Evolutionary conservation across 2,113 vertebrate genomes (phyloP).

Genomic region (Erinaceus europaeus): DNA sequence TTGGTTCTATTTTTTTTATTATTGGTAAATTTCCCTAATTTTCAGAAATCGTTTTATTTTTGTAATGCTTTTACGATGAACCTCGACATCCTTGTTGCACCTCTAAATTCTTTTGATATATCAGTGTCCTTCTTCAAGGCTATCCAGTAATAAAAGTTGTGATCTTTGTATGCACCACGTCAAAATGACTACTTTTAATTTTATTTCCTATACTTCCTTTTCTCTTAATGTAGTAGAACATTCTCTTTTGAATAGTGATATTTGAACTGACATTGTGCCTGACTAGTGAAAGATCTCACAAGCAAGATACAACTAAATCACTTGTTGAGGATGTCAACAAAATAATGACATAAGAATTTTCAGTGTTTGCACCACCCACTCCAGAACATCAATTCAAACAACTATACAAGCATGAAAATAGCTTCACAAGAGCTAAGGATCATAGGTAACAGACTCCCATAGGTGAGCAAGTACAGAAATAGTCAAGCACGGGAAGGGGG

Average conservation of each 20-base stretch:
- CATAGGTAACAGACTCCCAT: too few relatives aligned
- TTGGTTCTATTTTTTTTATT: not conserved
- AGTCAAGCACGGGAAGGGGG: too few relatives aligned
- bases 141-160: not conserved
- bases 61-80: not conserved
- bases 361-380: not conserved
- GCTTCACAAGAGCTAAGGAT: too few relatives aligned
- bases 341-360: too few relatives aligned
- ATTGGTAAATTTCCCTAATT: not conserved
- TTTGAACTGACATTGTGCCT: not conserved
- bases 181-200: not conserved
- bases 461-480: too few relatives aligned
- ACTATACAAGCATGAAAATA: not conserved
- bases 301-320: not conserved
- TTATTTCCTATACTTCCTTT: not conserved
- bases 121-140: not conserved
- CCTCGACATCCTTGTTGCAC: too few relatives aligned
- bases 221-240: not conserved
- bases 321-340: not conserved
- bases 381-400: not conserved
- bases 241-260: not conserved
- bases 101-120: not conserved
- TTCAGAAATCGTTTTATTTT: not conserved
- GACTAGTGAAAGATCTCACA: conserved; percentile 6
- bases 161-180: too few relatives aligned